Conservation (phyloP, 2,113 vertebrate species). For the Xyliphius kryptos region DNA sequence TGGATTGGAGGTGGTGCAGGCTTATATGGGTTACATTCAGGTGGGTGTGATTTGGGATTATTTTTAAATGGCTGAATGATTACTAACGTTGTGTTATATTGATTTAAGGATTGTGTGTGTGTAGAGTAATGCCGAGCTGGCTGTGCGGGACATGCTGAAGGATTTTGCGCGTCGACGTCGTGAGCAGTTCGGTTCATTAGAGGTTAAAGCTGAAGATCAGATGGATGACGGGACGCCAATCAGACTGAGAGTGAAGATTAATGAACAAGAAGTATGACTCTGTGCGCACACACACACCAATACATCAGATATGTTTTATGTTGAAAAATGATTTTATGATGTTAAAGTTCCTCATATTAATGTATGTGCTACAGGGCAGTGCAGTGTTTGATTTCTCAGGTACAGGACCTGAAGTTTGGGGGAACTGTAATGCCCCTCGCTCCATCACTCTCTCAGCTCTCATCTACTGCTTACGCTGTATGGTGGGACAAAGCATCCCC, state of each 20-base stretch:
- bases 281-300: neutral
- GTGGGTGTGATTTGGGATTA: slow-evolving; percentile 53
- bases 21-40: slow-evolving; percentile 92
- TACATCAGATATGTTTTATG: too few relatives aligned
- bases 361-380: slow-evolving; percentile 73
- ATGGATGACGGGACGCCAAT: slow-evolving; percentile 86
- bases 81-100: too few relatives aligned
- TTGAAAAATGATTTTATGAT: too few relatives aligned
- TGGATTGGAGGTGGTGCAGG: slow-evolving; percentile 78
- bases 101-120: slow-evolving; percentile 23
- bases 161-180: slow-evolving; percentile 64
- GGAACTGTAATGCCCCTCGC: slow-evolving; percentile 85
- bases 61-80: too few relatives aligned
- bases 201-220: slow-evolving; percentile 75
- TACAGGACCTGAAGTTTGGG: slow-evolving; percentile 78
- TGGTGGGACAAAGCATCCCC: slow-evolving; percentile 86
- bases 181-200: slow-evolving; percentile 59
- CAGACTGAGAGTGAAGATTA: slow-evolving; percentile 70
- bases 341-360: too few relatives aligned
- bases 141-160: slow-evolving; percentile 80
- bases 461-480: slow-evolving; percentile 87
- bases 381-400: slow-evolving; percentile 84
- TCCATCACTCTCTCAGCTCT: slow-evolving; percentile 87
- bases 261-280: slow-evolving; percentile 72
- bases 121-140: slow-evolving; percentile 83